Conservation (phyloP, 2,888 invertebrate genomes). For the Zeuzera pyrina region DNA sequence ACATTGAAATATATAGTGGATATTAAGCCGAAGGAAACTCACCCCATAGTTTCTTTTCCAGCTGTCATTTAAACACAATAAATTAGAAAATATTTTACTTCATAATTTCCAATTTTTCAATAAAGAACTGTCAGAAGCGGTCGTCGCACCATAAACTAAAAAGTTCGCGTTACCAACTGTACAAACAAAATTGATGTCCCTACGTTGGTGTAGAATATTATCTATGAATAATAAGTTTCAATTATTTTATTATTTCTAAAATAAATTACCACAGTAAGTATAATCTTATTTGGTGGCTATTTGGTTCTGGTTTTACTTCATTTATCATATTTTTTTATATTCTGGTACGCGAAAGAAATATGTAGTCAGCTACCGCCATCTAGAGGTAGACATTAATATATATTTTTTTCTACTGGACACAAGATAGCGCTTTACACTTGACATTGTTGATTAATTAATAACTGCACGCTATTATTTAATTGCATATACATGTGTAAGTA, state of each 20-base stretch:
- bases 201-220: slow-evolving; percentile 1
- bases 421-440: slow-evolving; percentile 9
- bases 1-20: slow-evolving; percentile 13
- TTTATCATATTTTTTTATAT: too few relatives aligned
- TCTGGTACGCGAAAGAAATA: background rate
- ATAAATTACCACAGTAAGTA: background rate
- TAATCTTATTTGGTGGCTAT: too few relatives aligned
- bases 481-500: too few relatives aligned
- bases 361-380: too few relatives aligned
- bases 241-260: background rate
- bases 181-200: background rate
- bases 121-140: slow-evolving; percentile 47
- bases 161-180: slow-evolving; percentile 8
- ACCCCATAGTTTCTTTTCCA: slow-evolving; percentile 89
- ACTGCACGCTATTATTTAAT: too few relatives aligned
- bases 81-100: slow-evolving; percentile 48
- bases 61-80: slow-evolving; percentile 80
- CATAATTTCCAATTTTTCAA: slow-evolving; percentile 47
- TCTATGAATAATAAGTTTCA: background rate
- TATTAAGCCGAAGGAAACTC: slow-evolving; percentile 40
- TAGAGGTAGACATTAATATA: background rate
- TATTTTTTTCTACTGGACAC: slow-evolving; percentile 1
- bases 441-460: too few relatives aligned
- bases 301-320: background rate
- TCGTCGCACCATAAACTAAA: slow-evolving; percentile 35